Conservation (phyloP, 1,140 invertebrate species). For the Aphelenchoides fujianensis region DNA sequence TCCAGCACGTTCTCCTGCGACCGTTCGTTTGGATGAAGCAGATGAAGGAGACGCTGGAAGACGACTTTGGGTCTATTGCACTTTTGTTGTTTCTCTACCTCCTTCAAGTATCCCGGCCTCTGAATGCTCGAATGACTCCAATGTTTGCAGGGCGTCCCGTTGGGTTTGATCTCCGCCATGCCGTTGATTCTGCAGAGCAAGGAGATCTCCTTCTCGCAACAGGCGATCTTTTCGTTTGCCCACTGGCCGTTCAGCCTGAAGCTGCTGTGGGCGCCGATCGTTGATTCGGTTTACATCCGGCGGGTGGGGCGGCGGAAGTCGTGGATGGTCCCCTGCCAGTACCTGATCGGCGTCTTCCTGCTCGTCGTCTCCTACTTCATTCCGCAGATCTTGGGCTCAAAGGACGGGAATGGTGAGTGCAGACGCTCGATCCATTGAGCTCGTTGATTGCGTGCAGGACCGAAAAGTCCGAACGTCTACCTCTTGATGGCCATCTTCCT, state of each 20-base stretch:
- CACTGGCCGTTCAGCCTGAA: constrained; percentile 85
- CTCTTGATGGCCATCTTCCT: constrained; percentile 83
- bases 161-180: constrained; percentile 84
- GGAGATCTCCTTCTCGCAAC: constrained; percentile 80
- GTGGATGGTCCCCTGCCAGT: constrained; percentile 89
- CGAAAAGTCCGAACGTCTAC: constrained; percentile 73
- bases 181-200: constrained; percentile 89
- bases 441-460: background rate
- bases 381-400: constrained; percentile 72
- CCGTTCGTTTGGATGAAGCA: constrained; percentile 26
- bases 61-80: constrained; percentile 44
- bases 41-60: constrained; percentile 38
- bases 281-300: constrained; percentile 81
- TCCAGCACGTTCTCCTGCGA: too few relatives aligned
- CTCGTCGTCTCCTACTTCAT: constrained; percentile 75
- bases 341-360: constrained; percentile 74
- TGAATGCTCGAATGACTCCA: constrained; percentile 63
- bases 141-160: constrained; percentile 83
- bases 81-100: constrained; percentile 50
- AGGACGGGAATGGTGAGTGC: constrained; percentile 12
- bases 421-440: background rate
- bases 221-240: constrained; percentile 95
- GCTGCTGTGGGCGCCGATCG: constrained; percentile 92
- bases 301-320: constrained; percentile 87
- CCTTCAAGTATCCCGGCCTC: constrained; percentile 28